Conservation (phyloP, 2,888 invertebrate species). For the Microctonus hyperodae region DNA sequence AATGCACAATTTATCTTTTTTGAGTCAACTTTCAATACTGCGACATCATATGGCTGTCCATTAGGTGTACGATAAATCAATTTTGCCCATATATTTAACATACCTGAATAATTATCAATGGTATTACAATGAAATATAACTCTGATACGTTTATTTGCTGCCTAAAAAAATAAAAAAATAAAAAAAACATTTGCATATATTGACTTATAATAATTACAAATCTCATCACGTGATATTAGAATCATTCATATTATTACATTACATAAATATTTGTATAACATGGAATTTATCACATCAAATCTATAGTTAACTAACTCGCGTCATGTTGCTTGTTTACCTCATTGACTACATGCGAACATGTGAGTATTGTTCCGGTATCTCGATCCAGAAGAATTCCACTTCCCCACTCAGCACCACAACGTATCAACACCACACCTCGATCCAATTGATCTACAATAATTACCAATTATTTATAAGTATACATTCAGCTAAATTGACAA, state of each 20-base stretch:
- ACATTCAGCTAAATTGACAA: not conserved
- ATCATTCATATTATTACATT: not conserved
- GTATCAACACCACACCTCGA: conserved; percentile 66
- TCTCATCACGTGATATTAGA: too few relatives aligned
- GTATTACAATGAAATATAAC: conserved; percentile 43
- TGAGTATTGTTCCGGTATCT: conserved; percentile 66
- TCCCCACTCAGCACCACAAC: conserved; percentile 70
- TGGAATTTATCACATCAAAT: not conserved
- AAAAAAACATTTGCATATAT: not conserved
- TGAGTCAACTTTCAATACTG: conserved; percentile 52
- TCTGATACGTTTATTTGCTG: conserved; percentile 44
- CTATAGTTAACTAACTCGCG: not conserved
- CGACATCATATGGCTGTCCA: conserved; percentile 58
- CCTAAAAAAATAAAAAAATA: conserved; percentile 39
- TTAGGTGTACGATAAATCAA: conserved; percentile 56
- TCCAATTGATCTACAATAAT: conserved; percentile 65
- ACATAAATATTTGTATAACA: not conserved
- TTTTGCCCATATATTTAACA: conserved; percentile 43
- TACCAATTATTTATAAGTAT: not conserved
- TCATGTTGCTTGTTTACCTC: conserved; percentile 57
- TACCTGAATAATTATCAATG: conserved; percentile 32
- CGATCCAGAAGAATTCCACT: conserved; percentile 67
- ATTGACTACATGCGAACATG: conserved; percentile 70
- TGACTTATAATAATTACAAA: too few relatives aligned
- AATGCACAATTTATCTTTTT: conserved; percentile 41